A percentile compares a stretch with the other conserved stretches of the same genome.
Evolutionary conservation across 2,797 vertebrate genomes (phyloP).

Genomic region (Chiroxiphia lanceolata): DNA sequence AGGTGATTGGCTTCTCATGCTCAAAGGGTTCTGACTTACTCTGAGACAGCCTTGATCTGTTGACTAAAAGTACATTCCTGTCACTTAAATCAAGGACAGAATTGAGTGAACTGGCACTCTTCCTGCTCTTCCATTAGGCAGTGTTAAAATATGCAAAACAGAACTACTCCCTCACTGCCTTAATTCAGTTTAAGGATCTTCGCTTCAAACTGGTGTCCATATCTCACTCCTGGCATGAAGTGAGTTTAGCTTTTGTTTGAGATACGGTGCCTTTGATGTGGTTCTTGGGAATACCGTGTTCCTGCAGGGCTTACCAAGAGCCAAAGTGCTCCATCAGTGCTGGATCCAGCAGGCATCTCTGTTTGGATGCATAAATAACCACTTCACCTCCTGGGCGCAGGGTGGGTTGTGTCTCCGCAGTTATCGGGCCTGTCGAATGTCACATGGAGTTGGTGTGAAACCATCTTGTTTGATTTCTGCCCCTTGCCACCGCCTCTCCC

Average conservation of each 20-base stretch:
- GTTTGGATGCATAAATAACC: neutral
- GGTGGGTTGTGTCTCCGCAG: neutral
- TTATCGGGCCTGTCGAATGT: neutral
- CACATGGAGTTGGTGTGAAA: neutral
- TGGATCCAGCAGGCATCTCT: neutral
- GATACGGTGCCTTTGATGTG: neutral
- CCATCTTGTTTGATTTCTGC: neutral
- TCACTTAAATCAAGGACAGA: conserved; percentile 40
- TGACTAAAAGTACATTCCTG: conserved; percentile 43
- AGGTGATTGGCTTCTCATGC: neutral
- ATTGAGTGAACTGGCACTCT: conserved; percentile 34
- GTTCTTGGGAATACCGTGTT: neutral
- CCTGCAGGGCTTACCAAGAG: neutral
- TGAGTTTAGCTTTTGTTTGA: conserved; percentile 14
- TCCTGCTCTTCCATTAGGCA: conserved; percentile 70
- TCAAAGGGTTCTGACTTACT: neutral
- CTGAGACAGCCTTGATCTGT: neutral
- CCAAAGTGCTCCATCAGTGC: neutral
- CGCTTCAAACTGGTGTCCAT: conserved; percentile 6
- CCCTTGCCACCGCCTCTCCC: neutral
- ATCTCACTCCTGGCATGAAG: neutral
- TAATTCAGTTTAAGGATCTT: conserved; percentile 32
- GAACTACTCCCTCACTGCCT: neutral
- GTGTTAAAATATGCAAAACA: conserved; percentile 58
- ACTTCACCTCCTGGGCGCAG: neutral